Base-by-base conservation (phyloP, 2,888 invertebrate genomes). In the Emesis russula region DNA sequence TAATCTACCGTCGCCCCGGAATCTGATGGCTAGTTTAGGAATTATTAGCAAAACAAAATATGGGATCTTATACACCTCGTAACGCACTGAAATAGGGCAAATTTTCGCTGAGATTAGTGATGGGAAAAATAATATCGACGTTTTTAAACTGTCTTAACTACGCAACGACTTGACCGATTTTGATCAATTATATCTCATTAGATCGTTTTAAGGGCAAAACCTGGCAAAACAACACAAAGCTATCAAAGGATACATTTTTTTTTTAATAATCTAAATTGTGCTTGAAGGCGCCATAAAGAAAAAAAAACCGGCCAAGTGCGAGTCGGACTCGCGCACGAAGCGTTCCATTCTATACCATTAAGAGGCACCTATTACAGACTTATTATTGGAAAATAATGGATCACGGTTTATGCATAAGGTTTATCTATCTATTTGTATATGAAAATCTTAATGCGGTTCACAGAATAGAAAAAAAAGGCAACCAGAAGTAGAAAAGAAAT, bases 51-150 rank as follows among this genome's bases (percentile, higher is more conserved):
- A 82, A 82, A 76, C 66, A 82, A 83, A 79, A 82, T 87, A 73
- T 84, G 84, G 84, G 84, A 77, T 81, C 84, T 83, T 76, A 83
- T 87, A 66, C 80, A 87, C 87, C 87, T 71, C 83, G 87, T 83
- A 83, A 76, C 77, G 81, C 81, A 87, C 87, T 87, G 83, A 83
- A 87, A 83, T 71, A 87, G 73, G 38, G n/a, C 38, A 73, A 38
- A 73, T 73, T 66, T 66, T 31, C 25, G 66, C 66, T 31, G 31
- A 66, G 31, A 66, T 77, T 77, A 77, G 77, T 77, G 77, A 77
- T 77, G 77, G 77, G 36, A 77, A 77, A 77, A 77, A 63, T 63
- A 41, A 31, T 66, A 31, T 66, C 66, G 31, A 66, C 66, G 66
- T 66, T 31, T 66, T 66, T 66, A 66, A 58, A 76, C 76, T 76